Conservation (phyloP, 2,888 invertebrate species). For the Eupeodes latifasciatus region DNA sequence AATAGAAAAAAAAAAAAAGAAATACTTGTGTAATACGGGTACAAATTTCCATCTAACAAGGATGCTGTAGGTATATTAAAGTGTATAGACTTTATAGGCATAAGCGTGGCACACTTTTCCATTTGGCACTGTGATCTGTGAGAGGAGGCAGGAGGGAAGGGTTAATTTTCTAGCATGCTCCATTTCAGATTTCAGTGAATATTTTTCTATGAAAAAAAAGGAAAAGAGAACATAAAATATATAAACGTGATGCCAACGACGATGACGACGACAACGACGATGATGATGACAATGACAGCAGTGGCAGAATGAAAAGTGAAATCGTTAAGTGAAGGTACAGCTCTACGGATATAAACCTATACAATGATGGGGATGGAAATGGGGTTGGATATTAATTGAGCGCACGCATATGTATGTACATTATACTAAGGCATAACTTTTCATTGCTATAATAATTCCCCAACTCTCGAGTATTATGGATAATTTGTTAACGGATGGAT, state of each 20-base stretch:
- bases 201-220: neutral
- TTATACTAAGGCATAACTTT: slow-evolving; percentile 31
- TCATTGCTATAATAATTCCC: slow-evolving; percentile 54
- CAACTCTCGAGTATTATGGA: slow-evolving; percentile 13
- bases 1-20: neutral
- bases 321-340: slow-evolving; percentile 55
- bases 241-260: slow-evolving; percentile 4
- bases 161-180: slow-evolving; percentile 20
- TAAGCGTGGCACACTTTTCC: slow-evolving; percentile 10
- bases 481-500: slow-evolving; percentile 2
- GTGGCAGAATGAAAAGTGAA: slow-evolving; percentile 32
- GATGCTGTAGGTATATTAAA: neutral
- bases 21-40: neutral
- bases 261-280: neutral
- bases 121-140: neutral
- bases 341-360: neutral
- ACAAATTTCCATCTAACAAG: neutral
- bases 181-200: slow-evolving; percentile 8
- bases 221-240: neutral
- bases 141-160: neutral
- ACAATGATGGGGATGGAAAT: slow-evolving; percentile 19
- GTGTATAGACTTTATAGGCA: neutral
- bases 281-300: slow-evolving; percentile 2
- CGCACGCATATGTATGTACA: slow-evolving; percentile 29
- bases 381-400: slow-evolving; percentile 64